Base-by-base conservation (phyloP, 2,888 invertebrate species). In the Cecidostiba fungosa region DNA sequence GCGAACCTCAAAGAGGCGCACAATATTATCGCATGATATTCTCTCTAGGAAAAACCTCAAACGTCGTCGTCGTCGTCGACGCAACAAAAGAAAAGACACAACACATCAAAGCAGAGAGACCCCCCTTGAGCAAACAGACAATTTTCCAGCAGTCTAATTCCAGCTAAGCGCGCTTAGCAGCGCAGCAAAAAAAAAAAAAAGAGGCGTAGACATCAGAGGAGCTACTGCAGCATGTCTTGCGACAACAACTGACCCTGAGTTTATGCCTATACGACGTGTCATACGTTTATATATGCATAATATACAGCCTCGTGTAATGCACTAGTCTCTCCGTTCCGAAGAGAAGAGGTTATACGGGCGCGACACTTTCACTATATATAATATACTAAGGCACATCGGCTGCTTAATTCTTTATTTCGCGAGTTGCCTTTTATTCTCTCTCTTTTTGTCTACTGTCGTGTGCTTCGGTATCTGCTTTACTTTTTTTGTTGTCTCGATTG, bases 341-440 rank as follows among this genome's bases (percentile, higher is more conserved):
- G 62, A 70, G 70, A 23, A 23, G 62, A 62, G 62, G 19, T 23
- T 62, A 62, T 62, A 62, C 69, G 54, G 54, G 36, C 32, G 54
- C 77, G 82, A 77, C 77, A 83, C 77, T 83, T 83, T 77, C 77
- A 72, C 82, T 77, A 19, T 43, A 43, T 43, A 43, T 36, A 0
- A n/a, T 12, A 43, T 8, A 43, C 43, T 12, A 32, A 23, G n/a
- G 62, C 74, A 39, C 36, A 23, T 54, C 62, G 62, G 26, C 12
- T 80, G 50, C 59, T 74, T 70, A 70, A n/a, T n/a, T 81, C 73
- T 73, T n/a, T 54, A n/a, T 32, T 26, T 29, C 29, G 66, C 66
- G 66, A 23, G 26, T 19, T n/a, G 29, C 78, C 54, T 1, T 43
- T 62, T 73, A 29, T 12, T 74, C 47, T 69, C 82, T 76, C 76